Evolutionary conservation across 2,888 invertebrate species (phyloP), one percentile per base, ranked within the genome.

Genomic region (Synanthedon tipuliformis): DNA sequence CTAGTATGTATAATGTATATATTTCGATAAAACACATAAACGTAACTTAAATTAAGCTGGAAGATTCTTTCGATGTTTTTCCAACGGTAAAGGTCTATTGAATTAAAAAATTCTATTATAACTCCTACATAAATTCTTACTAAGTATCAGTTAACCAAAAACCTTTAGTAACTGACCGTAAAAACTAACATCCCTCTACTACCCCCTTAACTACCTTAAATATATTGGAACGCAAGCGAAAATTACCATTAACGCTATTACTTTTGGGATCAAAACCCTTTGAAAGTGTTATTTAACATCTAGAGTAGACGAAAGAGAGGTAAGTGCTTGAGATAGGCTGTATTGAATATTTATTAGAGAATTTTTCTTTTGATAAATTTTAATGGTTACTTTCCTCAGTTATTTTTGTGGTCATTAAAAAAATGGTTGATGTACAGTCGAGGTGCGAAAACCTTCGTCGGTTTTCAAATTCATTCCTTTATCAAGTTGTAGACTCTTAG

Each of bases 151-250:
- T 49, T 16, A 49, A 16, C 49, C 49, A 52, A 48, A 27, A 27
- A 52, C 41, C 51, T 18, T 45, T 52, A 23, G 51, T 49, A 48
- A 52, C 13, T 52, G 51, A 13, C 51, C 51, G 51, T 52, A 52
- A 52, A 52, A 52, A 45, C 40, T 52, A 48, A 52, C 45, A 40
- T 52, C 23, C 51, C 51, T 45, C 23, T 48, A 34, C 41, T 18
- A 51, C 27, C 51, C 51, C 34, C 48, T 41, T 41, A 52, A 52
- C 45, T 23, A 23, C 51, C 13, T 48, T 48, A 27, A 48, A 34
- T 52, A 48, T 16, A 16, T 7, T 13, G n/a, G 45, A 13, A 13
- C 15, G 45, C n/a, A 45, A 41, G 18, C 41, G 41, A 51, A 41
- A 51, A 40, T 51, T 18, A 51, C 40, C 51, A 8, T 41, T 51